Evolutionary conservation across 2,888 invertebrate genomes (phyloP).

Genomic region (Pristionchus japonicus): DNA sequence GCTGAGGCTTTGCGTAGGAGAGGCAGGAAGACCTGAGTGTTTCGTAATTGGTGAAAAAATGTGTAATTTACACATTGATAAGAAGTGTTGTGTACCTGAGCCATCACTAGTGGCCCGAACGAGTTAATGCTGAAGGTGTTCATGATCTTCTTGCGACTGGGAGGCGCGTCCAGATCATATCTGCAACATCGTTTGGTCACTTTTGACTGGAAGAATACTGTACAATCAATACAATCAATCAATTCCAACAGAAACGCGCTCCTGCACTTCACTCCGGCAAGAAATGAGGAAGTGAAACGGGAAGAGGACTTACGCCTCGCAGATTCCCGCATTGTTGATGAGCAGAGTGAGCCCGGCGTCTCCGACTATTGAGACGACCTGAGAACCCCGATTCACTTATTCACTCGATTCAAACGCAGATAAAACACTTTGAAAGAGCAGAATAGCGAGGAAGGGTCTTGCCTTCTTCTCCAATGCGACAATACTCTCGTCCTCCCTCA

Average conservation of each 20-base stretch:
- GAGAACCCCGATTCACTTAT: neutral
- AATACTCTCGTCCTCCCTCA: slow-evolving; percentile 47
- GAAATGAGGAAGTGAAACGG: too few relatives aligned
- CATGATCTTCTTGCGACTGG: slow-evolving; percentile 9
- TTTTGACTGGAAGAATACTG: too few relatives aligned
- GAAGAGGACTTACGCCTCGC: neutral
- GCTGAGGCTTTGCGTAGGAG: slow-evolving; percentile 13
- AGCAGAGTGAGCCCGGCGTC: slow-evolving; percentile 15
- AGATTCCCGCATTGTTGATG: slow-evolving; percentile 38
- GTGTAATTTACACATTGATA: too few relatives aligned
- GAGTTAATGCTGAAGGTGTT: neutral
- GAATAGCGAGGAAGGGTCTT: neutral
- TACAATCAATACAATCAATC: too few relatives aligned
- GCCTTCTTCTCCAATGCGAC: slow-evolving; percentile 44
- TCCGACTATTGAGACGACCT: slow-evolving; percentile 3
- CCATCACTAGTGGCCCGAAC: neutral
- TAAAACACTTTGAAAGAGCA: too few relatives aligned
- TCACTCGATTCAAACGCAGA: neutral
- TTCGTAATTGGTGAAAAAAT: too few relatives aligned
- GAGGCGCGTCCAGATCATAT: slow-evolving; percentile 32
- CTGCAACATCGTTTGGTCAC: too few relatives aligned
- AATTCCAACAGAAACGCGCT: too few relatives aligned
- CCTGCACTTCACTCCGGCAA: too few relatives aligned
- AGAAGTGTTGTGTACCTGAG: neutral
- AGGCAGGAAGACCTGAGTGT: slow-evolving; percentile 35